A percentile compares a stretch with the other conserved stretches of the same genome.
Evolutionary conservation across 2,888 invertebrate genomes (phyloP).

Genomic region (Eretmocerus hayati): DNA sequence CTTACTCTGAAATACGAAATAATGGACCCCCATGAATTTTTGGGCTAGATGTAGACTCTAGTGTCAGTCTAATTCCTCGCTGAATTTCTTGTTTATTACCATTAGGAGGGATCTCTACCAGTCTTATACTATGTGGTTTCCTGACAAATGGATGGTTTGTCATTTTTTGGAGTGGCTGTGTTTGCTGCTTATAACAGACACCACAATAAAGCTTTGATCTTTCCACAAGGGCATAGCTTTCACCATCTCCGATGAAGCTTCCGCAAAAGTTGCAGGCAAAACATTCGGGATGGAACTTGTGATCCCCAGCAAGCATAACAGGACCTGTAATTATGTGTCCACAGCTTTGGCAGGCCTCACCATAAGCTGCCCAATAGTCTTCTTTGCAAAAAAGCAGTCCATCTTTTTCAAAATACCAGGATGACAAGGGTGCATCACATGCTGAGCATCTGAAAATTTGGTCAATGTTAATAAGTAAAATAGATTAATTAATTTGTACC

Average conservation of each 20-base stretch:
- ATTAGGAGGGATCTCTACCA: conserved; percentile 70
- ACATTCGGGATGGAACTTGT: conserved; percentile 94
- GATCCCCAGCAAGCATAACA: conserved; percentile 90
- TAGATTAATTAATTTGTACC: neutral
- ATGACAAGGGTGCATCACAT: conserved; percentile 75
- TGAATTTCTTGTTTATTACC: conserved; percentile 50
- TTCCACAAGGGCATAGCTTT: conserved; percentile 87
- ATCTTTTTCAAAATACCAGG: conserved; percentile 91
- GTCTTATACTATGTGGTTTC: conserved; percentile 73
- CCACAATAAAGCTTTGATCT: conserved; percentile 82
- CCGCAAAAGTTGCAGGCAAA: conserved; percentile 80
- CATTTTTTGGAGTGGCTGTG: conserved; percentile 56
- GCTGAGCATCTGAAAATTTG: conserved; percentile 74
- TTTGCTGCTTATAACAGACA: conserved; percentile 66
- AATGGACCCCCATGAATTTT: conserved; percentile 51
- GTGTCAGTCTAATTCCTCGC: conserved; percentile 58
- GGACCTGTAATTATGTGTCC: conserved; percentile 80
- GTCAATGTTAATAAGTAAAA: neutral
- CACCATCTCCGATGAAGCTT: conserved; percentile 83
- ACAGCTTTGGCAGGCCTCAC: conserved; percentile 85
- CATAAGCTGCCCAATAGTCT: conserved; percentile 83
- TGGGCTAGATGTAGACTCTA: conserved; percentile 51
- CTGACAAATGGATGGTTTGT: conserved; percentile 50
- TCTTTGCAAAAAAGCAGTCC: conserved; percentile 81
- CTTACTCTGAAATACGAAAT: conserved; percentile 67